Evolutionary conservation across 1,140 invertebrate genomes (phyloP).

Genomic region (Patella vulgata): DNA sequence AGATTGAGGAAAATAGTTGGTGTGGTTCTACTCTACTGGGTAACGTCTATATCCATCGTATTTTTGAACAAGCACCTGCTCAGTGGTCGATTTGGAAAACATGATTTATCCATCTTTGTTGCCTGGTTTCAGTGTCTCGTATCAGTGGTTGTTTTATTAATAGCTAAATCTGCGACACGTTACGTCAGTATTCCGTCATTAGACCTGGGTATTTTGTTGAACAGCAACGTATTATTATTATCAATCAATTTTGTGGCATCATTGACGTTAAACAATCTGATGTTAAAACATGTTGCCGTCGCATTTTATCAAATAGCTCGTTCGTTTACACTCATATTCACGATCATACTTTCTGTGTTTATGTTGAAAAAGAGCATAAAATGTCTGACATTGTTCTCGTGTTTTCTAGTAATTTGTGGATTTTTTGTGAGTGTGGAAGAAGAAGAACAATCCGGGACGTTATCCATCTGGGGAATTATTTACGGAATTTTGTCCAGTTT

Average conservation of each 20-base stretch:
- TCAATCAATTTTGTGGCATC: conserved; percentile 54
- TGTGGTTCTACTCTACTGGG: conserved; percentile 60
- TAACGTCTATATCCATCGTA: conserved; percentile 62
- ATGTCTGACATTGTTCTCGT: conserved; percentile 44
- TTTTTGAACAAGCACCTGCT: conserved; percentile 65
- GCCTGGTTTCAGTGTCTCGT: conserved; percentile 58
- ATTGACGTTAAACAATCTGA: conserved; percentile 62
- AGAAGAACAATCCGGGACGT: conserved; percentile 53
- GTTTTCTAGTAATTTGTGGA: conserved; percentile 54
- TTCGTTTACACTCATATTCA: conserved; percentile 64
- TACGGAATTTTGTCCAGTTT: conserved; percentile 62
- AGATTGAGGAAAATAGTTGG: conserved; percentile 22
- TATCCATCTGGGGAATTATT: conserved; percentile 56
- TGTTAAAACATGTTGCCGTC: conserved; percentile 63
- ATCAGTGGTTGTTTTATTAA: conserved; percentile 36
- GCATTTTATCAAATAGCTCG: conserved; percentile 66
- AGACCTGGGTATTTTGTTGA: conserved; percentile 32
- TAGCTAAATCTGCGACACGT: conserved; percentile 12
- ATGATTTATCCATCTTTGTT: conserved; percentile 62
- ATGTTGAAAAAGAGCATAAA: conserved; percentile 51
- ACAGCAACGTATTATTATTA: conserved; percentile 51
- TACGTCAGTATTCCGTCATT: conserved; percentile 28
- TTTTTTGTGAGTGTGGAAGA: conserved; percentile 63
- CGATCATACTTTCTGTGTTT: conserved; percentile 53
- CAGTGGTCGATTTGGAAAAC: conserved; percentile 34